phyloP scores from a whole-genome alignment of 2,113 vertebrate species.

The Corvus hawaiiensis region DNA sequence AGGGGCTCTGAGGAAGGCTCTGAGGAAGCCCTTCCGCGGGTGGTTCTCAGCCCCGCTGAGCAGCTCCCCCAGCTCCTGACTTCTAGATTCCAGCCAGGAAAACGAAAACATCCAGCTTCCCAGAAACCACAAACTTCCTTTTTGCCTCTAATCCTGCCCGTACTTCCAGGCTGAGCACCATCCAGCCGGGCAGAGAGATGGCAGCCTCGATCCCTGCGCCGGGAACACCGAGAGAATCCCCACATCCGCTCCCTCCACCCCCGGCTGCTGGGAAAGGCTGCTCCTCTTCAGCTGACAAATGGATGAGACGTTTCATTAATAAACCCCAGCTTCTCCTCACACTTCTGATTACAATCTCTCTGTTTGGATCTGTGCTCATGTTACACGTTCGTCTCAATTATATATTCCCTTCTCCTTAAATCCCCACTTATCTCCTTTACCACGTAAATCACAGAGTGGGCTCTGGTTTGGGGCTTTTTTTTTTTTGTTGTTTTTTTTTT shows the following conservation, averaged over 20 bases:
- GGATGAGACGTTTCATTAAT: conserved; percentile 52
- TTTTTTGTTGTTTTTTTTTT: too few relatives aligned
- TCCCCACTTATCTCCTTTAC: conserved; percentile 29
- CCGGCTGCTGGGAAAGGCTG: not conserved
- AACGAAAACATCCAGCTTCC: not conserved
- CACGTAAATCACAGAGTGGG: conserved; percentile 2
- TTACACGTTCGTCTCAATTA: not conserved
- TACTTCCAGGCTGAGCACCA: not conserved
- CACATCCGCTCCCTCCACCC: not conserved
- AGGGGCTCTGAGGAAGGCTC: not conserved
- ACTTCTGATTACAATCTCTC: conserved; percentile 40
- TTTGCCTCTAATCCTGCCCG: not conserved
- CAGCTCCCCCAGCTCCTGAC: not conserved
- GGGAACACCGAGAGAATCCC: not conserved
- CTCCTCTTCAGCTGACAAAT: conserved; percentile 60
- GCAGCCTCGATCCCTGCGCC: not conserved
- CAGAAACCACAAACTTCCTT: not conserved
- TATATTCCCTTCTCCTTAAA: not conserved
- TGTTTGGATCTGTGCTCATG: conserved; percentile 22
- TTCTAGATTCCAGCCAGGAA: not conserved
- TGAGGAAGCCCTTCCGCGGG: not conserved
- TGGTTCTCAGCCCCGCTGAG: rapidly evolving
- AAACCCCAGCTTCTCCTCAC: conserved; percentile 32
- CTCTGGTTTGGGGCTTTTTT: not conserved
- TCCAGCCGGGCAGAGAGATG: not conserved